Evolutionary conservation across 2,888 invertebrate genomes (phyloP).

Genomic region (Cataglyphis livida): DNA sequence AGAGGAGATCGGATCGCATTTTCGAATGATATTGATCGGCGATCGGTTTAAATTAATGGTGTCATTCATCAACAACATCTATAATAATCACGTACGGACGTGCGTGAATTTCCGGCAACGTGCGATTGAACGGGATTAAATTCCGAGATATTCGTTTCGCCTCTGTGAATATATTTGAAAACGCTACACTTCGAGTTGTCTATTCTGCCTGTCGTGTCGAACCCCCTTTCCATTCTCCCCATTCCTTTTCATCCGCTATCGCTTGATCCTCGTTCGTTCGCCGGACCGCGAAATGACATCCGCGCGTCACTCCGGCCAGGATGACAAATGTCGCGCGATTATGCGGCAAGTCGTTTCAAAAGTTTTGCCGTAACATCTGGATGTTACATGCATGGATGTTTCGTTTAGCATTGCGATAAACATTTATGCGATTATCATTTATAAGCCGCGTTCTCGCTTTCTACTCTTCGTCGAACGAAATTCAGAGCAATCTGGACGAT

Average conservation of each 20-base stretch:
- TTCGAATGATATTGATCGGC: slow-evolving; percentile 27
- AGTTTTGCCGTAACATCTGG: slow-evolving; percentile 56
- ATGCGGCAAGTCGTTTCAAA: slow-evolving; percentile 72
- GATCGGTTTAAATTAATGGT: slow-evolving; percentile 53
- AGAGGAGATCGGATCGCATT: not conserved
- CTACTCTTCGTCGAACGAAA: not conserved
- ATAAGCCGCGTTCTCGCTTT: slow-evolving; percentile 14
- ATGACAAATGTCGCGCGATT: slow-evolving; percentile 74
- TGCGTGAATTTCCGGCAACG: slow-evolving; percentile 39
- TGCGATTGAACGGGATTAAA: slow-evolving; percentile 63
- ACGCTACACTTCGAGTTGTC: slow-evolving; percentile 34
- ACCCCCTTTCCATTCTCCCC: slow-evolving; percentile 12
- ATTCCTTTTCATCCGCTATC: slow-evolving; percentile 49
- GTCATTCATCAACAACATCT: not conserved
- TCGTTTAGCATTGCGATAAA: slow-evolving; percentile 53
- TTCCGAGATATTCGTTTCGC: slow-evolving; percentile 59
- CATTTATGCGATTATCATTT: slow-evolving; percentile 47
- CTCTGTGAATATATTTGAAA: slow-evolving; percentile 64
- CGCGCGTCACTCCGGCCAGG: slow-evolving; percentile 48
- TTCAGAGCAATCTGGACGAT: slow-evolving; percentile 30
- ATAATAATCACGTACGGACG: slow-evolving; percentile 59
- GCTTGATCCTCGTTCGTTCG: slow-evolving; percentile 29
- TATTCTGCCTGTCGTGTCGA: slow-evolving; percentile 40
- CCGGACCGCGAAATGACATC: slow-evolving; percentile 60
- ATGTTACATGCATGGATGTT: slow-evolving; percentile 37